Base-by-base conservation (phyloP, 2,113 vertebrate genomes). In the Nothoprocta pentlandii region DNA sequence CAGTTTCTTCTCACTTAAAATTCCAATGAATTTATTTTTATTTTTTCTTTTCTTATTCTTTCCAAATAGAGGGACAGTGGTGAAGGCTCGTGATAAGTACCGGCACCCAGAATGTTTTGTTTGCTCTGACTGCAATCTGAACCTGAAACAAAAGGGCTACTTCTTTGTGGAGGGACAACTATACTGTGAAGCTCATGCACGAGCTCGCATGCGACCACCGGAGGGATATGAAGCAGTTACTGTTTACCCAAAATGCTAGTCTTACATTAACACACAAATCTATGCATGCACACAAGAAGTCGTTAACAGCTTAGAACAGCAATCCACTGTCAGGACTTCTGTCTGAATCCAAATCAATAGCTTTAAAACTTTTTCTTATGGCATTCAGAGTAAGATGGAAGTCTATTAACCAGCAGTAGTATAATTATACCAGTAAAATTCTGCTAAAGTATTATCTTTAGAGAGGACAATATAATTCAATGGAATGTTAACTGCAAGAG, bases 101-200 rank as follows among this genome's bases (percentile, higher is more conserved):
- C 98, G 98, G 61, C 99, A 99, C 63, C 99, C 99, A 0, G 99
- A 99, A 59, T 99, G 99, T 96, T 99, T 99, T 13, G 99, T 99
- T 94, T 99, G 99, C 64, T 98, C 98, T 1, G 99, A 99, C 98
- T 99, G 99, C 44, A 98, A 98, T 78, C 96, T 99, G 95, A 99
- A 99, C 98, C 98, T 99, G 91, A 99, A 99, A 94, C 99, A 99
- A 87, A 99, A 98, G 93, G 99, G 99, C 59, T 99, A 99, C 93
- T 99, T 99, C 98, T 99, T 99, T 14, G 98, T 99, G 97, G 99
- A 99, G 88, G 99, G 98, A 4, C 98, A 99, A 54, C 96, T 99
- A 44, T 99, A 99, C 98, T 99, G 99, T n/a, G 99, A 99, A 97
- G 96, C 92, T 34, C 99, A 99, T 1, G 99, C 99, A 1, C 98